These are phyloP conservation scores for Typhlichthys subterraneus DNA, from an alignment of 2,797 vertebrate genomes.

Conservation along the genomic window DNA sequence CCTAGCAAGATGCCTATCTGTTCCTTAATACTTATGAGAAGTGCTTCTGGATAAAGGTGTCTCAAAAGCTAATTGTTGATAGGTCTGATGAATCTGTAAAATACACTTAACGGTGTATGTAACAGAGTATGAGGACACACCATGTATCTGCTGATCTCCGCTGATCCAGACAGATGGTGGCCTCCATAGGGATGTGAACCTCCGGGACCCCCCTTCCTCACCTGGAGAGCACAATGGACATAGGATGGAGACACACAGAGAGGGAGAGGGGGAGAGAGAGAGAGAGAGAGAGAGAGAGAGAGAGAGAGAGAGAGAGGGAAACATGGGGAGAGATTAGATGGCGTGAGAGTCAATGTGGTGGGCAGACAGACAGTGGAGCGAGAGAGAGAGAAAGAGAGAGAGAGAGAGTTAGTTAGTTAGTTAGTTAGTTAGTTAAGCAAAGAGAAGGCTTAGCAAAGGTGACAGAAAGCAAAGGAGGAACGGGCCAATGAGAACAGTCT, in stretches of 20 bases:
- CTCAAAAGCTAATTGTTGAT: background rate
- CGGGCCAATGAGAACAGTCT: slow-evolving; percentile 27
- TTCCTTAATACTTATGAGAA: no score
- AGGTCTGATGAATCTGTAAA: background rate
- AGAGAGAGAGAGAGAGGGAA: slow-evolving; percentile 28
- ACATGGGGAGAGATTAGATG: background rate
- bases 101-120: background rate
- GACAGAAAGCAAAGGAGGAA: background rate
- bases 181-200: slow-evolving; percentile 82
- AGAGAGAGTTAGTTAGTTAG: background rate
- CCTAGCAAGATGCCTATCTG: no score
- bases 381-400: background rate
- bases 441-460: slow-evolving; percentile 20
- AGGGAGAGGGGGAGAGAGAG: slow-evolving; percentile 8
- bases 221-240: slow-evolving; percentile 69
- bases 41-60: background rate
- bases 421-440: background rate
- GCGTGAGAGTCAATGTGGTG: no score
- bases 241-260: background rate
- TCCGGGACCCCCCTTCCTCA: slow-evolving; percentile 87
- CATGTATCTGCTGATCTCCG: slow-evolving; percentile 90
- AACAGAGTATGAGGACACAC: slow-evolving; percentile 64
- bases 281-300: slow-evolving; percentile 22
- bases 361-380: background rate
- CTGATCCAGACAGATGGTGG: slow-evolving; percentile 84